Evolutionary conservation across 2,113 vertebrate species (phyloP), one percentile per base, ranked within the genome.

Genomic region (Natator depressus): DNA sequence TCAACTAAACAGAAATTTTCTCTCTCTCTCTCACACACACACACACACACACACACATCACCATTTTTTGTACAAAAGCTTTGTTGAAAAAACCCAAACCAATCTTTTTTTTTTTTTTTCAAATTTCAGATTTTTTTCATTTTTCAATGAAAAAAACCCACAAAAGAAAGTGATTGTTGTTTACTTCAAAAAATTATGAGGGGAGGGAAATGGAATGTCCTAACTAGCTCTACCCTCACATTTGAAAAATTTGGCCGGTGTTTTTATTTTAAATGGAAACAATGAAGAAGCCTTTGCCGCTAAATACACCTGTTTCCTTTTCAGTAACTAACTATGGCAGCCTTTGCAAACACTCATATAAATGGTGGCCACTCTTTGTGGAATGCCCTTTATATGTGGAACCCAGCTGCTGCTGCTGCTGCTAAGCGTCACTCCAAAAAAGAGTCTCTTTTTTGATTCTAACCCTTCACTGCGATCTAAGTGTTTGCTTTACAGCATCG

Each of bases 401-500:
- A 93, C 24, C 6, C 42, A 42, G 42, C 6, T 91, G 16, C 35
- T 90, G 57, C n/a, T 75, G 47, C 55, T 83, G n/a, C 65, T 93
- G 72, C 86, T 80, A 96, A 91, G 82, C 1, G 75, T 92, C 84
- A 85, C 75, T 85, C 75, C 46, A 57, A 84, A n/a, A 90, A 94
- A 85, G 84, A 83, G 55, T 50, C 12, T 3, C 17, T 1, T 54
- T 82, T 91, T 84, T 88, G 82, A 80, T 85, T 72, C 83, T 76
- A 2, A 2, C 90, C 47, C 57, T 93, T 89, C 47, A n/a, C n/a
- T 92, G 46, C 53, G 84, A n/a, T 89, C 42, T 84, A 84, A 90
- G 89, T 90, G 80, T 95, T 97, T 87, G 42, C 89, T 96, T 96
- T 95, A 89, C 29, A 86, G 53, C 47, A 27, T 1, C 51, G 75